A percentile compares a stretch with the other conserved stretches of the same genome.
Conservation (phyloP, 2,888 invertebrate genomes). For the Ormyrus nitidulus region DNA sequence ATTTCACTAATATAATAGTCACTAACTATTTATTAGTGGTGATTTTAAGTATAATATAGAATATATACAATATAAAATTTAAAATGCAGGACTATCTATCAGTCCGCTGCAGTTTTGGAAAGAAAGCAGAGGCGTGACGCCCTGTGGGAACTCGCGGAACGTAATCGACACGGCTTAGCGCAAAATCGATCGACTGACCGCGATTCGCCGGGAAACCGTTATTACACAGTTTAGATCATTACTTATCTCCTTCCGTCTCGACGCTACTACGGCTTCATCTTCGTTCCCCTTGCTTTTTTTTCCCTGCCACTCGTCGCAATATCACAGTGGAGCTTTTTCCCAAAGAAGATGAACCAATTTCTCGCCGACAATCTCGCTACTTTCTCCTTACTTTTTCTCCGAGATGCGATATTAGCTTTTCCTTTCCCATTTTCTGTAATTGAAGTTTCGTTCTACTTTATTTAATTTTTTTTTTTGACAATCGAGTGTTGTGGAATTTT, state of each 20-base stretch:
- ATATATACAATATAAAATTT: too few species aligned
- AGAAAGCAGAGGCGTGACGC: not conserved
- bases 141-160: slow-evolving; percentile 9
- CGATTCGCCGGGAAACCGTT: slow-evolving; percentile 1
- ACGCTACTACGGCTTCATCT: not conserved
- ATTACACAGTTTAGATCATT: not conserved
- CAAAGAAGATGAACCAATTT: slow-evolving; percentile 4
- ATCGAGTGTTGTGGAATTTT: too few species aligned
- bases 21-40: too few species aligned
- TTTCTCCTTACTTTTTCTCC: too few species aligned
- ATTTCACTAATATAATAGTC: too few species aligned
- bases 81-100: too few species aligned
- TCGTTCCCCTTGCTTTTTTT: not conserved
- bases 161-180: not conserved
- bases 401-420: too few species aligned
- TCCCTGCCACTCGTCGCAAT: not conserved
- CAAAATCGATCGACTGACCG: not conserved
- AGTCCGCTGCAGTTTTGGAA: too few species aligned
- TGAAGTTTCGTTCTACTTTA: too few species aligned
- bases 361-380: not conserved
- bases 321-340: not conserved
- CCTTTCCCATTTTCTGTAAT: too few species aligned
- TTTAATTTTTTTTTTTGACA: too few species aligned
- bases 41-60: too few species aligned
- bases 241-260: not conserved